Evolutionary conservation across 2,888 invertebrate species (phyloP).

Genomic region (Oegoconia quadripuncta): DNA sequence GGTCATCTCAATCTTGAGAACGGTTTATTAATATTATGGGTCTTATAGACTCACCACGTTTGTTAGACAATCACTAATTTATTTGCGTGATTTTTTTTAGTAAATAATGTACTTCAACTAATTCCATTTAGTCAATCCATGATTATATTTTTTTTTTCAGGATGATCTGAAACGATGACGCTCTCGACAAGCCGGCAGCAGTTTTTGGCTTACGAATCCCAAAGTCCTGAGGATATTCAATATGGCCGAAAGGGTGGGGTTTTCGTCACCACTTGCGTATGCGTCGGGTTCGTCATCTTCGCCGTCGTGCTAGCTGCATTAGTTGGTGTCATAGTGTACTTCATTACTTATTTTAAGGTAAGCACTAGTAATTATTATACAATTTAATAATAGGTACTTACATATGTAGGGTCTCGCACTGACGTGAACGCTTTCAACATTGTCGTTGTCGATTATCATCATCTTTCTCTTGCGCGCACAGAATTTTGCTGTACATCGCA

Average conservation of each 20-base stretch:
- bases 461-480: no score
- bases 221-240: constrained; percentile 72
- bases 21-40: no score
- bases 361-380: constrained; percentile 13
- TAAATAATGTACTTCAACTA: no score
- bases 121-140: not conserved
- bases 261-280: constrained; percentile 81
- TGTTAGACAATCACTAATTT: no score
- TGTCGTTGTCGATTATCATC: no score
- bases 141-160: constrained; percentile 36
- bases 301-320: constrained; percentile 53
- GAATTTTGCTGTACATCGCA: no score
- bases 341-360: constrained; percentile 66
- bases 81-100: no score
- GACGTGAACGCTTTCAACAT: no score
- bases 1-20: no score
- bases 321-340: constrained; percentile 66
- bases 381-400: not conserved
- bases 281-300: constrained; percentile 56
- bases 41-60: no score
- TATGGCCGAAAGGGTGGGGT: constrained; percentile 81
- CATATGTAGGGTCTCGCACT: no score
- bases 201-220: constrained; percentile 78
- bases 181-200: constrained; percentile 78
- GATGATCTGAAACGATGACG: constrained; percentile 55